These are phyloP conservation scores for Sciaenops ocellatus DNA, from an alignment of 2,797 vertebrate species.

Conservation along the genomic window DNA sequence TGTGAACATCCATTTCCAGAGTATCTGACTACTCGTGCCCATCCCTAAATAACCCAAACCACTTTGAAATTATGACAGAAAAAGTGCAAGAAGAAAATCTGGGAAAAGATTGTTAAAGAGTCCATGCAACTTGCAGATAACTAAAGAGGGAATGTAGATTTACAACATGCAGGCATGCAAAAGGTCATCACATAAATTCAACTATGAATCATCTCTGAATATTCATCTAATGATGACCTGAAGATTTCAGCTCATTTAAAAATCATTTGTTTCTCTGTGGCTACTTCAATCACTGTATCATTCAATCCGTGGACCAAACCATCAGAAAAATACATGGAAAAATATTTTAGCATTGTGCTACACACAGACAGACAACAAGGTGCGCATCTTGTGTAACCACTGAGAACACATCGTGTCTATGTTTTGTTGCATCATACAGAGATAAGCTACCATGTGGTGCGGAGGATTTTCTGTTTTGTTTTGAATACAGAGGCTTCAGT, in stretches of 20 bases:
- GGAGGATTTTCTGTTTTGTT: constrained; percentile 70
- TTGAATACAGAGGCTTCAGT: constrained; percentile 70
- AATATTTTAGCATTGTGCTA: constrained; percentile 21
- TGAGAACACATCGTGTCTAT: constrained; percentile 43
- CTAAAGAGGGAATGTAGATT: constrained; percentile 30
- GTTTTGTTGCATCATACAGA: constrained; percentile 65
- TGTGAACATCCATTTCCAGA: constrained; percentile 23
- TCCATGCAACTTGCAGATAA: constrained; percentile 62
- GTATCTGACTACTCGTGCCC: constrained; percentile 42
- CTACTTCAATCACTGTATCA: background rate
- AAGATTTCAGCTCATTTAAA: constrained; percentile 7
- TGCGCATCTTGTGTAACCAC: constrained; percentile 55
- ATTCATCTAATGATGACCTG: background rate
- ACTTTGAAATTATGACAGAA: constrained; percentile 58
- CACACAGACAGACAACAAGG: constrained; percentile 35
- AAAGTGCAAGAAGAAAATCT: constrained; percentile 39
- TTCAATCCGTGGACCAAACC: constrained; percentile 8
- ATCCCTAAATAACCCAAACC: constrained; percentile 47
- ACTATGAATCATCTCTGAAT: constrained; percentile 17
- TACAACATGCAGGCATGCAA: constrained; percentile 60
- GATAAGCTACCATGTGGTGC: constrained; percentile 65
- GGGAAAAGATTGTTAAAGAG: constrained; percentile 38
- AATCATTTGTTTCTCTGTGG: constrained; percentile 48
- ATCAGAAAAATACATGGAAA: constrained; percentile 16
- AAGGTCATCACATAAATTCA: constrained; percentile 35